Evolutionary conservation across 2,113 vertebrate species (phyloP), one percentile per base, ranked within the genome.

Genomic region (Pelvicachromis taeniatus): DNA sequence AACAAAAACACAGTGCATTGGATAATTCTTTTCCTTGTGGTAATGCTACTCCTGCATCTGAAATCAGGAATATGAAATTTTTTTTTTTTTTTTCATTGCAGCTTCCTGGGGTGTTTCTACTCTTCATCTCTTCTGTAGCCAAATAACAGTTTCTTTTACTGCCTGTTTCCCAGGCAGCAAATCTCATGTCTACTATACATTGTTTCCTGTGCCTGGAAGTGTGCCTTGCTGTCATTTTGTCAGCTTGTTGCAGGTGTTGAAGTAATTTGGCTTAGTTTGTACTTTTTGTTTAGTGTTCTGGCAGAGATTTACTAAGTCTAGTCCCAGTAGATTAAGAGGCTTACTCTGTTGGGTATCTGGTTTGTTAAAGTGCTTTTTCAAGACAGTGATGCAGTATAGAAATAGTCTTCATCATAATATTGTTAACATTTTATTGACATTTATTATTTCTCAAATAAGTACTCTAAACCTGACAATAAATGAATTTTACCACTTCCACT

Each of bases 271-370:
- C 78, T 85, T 73, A 42, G 54, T 68, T 87, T 81, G 9, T 73
- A 42, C n/a, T 29, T 80, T 73, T 90, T 91, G 50, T 89, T 73
- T 84, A 55, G 38, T 86, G 63, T 26, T 85, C 63, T 85, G 42
- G 68, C 42, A 75, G 68, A 75, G 68, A 50, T 75, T 75, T 50
- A 50, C 23, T 12, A 6, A 75, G 68, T 42, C 42, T 31, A 75
- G 42, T 50, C 68, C 16, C 9, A 50, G 68, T 50, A 75, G 42
- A 75, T 75, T 75, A 50, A 75, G 68, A 75, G 68, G 68, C 42
- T 50, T 75, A 75, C 26, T 50, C 42, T 31, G 68, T 31, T 75
- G 23, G 68, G 42, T 75, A 75, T 16, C 42, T 75, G 68, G 23
- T 75, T 73, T 73, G 68, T 73, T 75, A 50, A 73, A 73, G 23